phyloP scores from a whole-genome alignment of 1,140 invertebrate genomes.

The Episyrphus balteatus region DNA sequence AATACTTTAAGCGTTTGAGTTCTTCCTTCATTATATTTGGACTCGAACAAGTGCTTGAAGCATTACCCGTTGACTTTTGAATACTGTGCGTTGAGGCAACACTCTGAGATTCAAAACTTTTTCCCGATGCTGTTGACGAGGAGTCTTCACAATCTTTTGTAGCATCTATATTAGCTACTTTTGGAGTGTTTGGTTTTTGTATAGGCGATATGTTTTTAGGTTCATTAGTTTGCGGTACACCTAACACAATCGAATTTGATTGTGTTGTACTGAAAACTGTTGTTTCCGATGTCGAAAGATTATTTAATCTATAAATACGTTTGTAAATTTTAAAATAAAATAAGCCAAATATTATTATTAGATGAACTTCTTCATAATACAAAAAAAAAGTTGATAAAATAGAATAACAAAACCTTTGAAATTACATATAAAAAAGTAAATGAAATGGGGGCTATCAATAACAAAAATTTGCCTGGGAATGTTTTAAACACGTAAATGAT shows the following conservation, averaged over 20 bases:
- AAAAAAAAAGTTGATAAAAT: too few relatives aligned
- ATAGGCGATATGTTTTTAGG: conserved; percentile 22
- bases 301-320: conserved; percentile 8
- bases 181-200: conserved; percentile 25
- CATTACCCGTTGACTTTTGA: background rate
- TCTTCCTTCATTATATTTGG: conserved; percentile 33
- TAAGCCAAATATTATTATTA: too few relatives aligned
- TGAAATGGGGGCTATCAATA: too few relatives aligned
- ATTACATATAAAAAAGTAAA: too few relatives aligned
- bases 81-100: conserved; percentile 19
- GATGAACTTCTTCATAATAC: too few relatives aligned
- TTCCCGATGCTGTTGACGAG: conserved; percentile 30
- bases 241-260: conserved; percentile 12
- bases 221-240: background rate
- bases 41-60: conserved; percentile 8
- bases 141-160: conserved; percentile 28
- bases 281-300: conserved; percentile 30
- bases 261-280: conserved; percentile 31
- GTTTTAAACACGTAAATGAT: too few relatives aligned
- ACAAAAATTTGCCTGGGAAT: too few relatives aligned
- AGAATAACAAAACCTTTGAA: too few relatives aligned
- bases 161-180: conserved; percentile 16
- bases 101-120: conserved; percentile 29
- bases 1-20: conserved; percentile 36
- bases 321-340: background rate